A percentile compares a stretch with the other conserved stretches of the same genome.
phyloP scores from a whole-genome alignment of 1,140 invertebrate genomes.

The Spodoptera litura region DNA sequence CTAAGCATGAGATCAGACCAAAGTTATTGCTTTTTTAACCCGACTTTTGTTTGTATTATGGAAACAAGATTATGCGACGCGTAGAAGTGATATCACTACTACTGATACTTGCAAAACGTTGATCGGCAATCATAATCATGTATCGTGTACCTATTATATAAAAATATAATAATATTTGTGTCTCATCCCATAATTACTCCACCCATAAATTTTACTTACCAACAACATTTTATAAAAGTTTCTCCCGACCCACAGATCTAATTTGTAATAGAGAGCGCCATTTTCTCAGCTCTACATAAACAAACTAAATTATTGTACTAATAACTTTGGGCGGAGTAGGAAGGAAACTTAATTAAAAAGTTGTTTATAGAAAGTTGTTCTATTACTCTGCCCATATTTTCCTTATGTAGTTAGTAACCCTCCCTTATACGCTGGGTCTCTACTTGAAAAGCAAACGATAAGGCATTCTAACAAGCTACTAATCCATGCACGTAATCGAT shows the following conservation, averaged over 20 bases:
- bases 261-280: background rate
- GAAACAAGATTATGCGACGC: background rate
- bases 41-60: background rate
- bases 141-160: too few species aligned
- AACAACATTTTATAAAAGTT: conserved; percentile 7
- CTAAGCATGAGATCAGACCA: too few species aligned
- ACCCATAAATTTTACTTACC: too few species aligned
- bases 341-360: conserved; percentile 38
- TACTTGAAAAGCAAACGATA: conserved; percentile 17
- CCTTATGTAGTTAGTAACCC: conserved; percentile 1
- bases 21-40: too few species aligned
- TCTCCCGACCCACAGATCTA: conserved; percentile 3
- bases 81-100: too few species aligned
- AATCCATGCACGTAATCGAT: background rate
- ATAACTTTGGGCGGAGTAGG: conserved; percentile 33
- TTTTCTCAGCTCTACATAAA: conserved; percentile 8
- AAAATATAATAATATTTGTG: too few species aligned
- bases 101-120: too few species aligned
- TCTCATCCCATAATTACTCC: too few species aligned
- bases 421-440: conserved; percentile 16
- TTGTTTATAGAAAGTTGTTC: conserved; percentile 33
- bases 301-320: conserved; percentile 32
- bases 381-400: conserved; percentile 35
- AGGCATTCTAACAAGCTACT: background rate
- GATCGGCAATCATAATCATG: too few species aligned